Percentiles rank a stretch among this genome's conserved stretches.
Evolutionary conservation across 30 jellyfish, hydroid and myxozoan genomes (phyloP).

Genomic region (Pseudorhiza aurosa): DNA sequence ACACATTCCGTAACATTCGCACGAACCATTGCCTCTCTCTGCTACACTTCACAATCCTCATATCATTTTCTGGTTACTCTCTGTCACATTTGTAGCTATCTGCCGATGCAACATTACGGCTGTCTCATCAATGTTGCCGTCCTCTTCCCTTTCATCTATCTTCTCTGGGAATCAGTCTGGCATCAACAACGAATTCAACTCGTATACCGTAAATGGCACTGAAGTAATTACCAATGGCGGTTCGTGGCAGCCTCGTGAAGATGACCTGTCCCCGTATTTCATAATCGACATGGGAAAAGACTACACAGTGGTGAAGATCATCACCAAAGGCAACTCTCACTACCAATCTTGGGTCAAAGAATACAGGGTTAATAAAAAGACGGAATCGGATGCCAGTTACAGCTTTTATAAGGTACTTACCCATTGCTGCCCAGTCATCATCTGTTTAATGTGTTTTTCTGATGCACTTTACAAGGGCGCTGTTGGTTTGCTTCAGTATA

Average conservation of each 20-base stretch:
- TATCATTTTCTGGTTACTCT: too few relatives aligned
- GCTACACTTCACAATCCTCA: too few relatives aligned
- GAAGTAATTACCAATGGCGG: conserved; percentile 42
- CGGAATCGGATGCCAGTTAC: background rate
- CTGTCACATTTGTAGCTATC: conserved; percentile 19
- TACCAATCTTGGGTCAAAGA: conserved; percentile 25
- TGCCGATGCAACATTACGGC: conserved; percentile 46
- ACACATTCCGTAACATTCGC: too few relatives aligned
- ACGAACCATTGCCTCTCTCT: too few relatives aligned
- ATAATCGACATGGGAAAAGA: conserved; percentile 32
- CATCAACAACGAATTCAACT: conserved; percentile 28
- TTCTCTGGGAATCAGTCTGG: conserved; percentile 46
- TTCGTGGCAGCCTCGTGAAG: conserved; percentile 46
- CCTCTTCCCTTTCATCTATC: conserved; percentile 21
- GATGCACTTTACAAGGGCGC: too few relatives aligned
- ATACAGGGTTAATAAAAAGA: conserved; percentile 22
- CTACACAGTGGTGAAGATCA: conserved; percentile 25
- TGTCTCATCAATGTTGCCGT: conserved; percentile 22
- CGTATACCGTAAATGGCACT: conserved; percentile 7
- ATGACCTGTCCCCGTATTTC: conserved; percentile 29
- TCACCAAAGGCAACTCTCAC: conserved; percentile 54
- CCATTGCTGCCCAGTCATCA: too few relatives aligned
- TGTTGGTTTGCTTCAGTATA: too few relatives aligned
- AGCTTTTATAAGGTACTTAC: background rate
- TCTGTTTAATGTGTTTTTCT: too few relatives aligned